These are phyloP conservation scores for Dicerorhinus sumatrensis DNA, from an alignment of 2,113 vertebrate species.

Conservation along the genomic window DNA sequence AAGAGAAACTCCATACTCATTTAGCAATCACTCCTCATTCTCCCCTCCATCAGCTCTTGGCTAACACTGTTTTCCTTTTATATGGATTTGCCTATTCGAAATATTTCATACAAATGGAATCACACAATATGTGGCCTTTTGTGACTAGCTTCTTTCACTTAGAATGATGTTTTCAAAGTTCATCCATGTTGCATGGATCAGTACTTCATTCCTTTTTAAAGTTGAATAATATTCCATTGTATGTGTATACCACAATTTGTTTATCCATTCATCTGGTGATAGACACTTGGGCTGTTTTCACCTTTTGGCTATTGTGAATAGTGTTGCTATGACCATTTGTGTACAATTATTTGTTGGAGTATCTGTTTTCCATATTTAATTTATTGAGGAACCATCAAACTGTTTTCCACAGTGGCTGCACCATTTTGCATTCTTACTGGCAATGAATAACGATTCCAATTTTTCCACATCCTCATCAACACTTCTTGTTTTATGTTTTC, in stretches of 20 bases:
- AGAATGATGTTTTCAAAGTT: neutral
- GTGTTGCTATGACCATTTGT: neutral
- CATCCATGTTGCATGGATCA: neutral
- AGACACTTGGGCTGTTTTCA: neutral
- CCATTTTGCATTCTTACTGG: neutral
- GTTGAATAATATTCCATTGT: neutral
- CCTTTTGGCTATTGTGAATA: neutral
- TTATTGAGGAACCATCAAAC: neutral
- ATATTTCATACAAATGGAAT: neutral
- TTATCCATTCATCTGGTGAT: neutral
- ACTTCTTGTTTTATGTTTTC: neutral
- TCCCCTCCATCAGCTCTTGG: neutral
- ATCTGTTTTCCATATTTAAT: neutral
- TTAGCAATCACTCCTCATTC: neutral
- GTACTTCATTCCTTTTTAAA: neutral
- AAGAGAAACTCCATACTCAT: neutral
- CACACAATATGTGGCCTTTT: neutral
- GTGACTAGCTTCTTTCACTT: neutral
- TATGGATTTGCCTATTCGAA: neutral
- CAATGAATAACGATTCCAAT: neutral
- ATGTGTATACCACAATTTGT: neutral
- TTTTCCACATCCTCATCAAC: neutral
- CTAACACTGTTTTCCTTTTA: neutral
- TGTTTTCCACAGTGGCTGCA: neutral
- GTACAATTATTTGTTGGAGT: neutral